Evolutionary conservation across 2,888 invertebrate species (phyloP), one percentile per base, ranked within the genome.

Genomic region (Elaeidobius kamerunicus): DNA sequence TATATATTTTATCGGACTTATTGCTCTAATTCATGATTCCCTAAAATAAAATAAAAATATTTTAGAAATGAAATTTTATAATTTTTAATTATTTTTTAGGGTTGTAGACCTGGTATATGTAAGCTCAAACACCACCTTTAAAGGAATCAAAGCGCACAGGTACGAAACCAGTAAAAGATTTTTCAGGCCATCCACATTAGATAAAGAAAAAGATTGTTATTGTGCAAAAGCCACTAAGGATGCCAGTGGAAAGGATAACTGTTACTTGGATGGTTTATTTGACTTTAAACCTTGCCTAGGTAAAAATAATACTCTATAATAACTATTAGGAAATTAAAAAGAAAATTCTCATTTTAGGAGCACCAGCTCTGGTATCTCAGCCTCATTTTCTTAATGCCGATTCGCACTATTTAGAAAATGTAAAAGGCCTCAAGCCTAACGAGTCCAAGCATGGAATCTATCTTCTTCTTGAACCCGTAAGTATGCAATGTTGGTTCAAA

Each of bases 361-460:
- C 82, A 3, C 83, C 83, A 27, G 73, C 87, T 28, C 78, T 87
- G 45, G 66, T 86, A 48, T 80, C 85, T 2, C 78, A 83, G 60
- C 88, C 89, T 0, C 89, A 89, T 68, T 85, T 86, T 73, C 70
- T 83, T 45, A 78, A 78, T 57, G 84, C 82, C 2, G 78, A 84
- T 61, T 67, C 73, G 43, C 70, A 68, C 15, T 86, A 85, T 64
- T 68, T 72, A 1, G 75, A 77, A 41, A 76, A 77, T 20, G 78
- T 86, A 4, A 69, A 78, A 1, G 86, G 86, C 18, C 68, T 72
- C 12, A 19, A 23, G 1, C 83, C 86, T 0, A 67, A 76, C 52
- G 70, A 71, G 57, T 75, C 78, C 2, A 69, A 73, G 14, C 88
- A 88, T 66, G 77, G 79, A 63, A 81, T 83, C 34, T 81, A 75